phyloP scores from a whole-genome alignment of 2,888 invertebrate species.

The Andrena hattorfiana region DNA sequence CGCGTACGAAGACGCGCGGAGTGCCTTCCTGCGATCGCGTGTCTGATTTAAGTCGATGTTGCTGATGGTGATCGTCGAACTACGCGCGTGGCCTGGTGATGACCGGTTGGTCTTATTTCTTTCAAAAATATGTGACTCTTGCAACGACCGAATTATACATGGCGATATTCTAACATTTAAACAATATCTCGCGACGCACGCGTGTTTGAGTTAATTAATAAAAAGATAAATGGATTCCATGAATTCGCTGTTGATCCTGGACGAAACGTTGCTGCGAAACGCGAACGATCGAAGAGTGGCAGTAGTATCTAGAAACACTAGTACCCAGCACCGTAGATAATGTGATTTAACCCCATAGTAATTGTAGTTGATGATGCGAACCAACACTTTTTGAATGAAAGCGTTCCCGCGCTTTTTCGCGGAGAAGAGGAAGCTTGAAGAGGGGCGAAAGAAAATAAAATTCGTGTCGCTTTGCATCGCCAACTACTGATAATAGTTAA shows the following conservation, averaged over 20 bases:
- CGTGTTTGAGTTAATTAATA: neutral
- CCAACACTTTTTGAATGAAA: neutral
- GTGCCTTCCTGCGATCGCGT: conserved; percentile 9
- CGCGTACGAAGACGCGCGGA: neutral
- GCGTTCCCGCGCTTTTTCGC: too few relatives aligned
- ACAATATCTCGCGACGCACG: conserved; percentile 19
- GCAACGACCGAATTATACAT: neutral
- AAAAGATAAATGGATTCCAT: conserved; percentile 7
- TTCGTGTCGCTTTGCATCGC: conserved; percentile 44
- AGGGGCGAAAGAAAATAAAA: neutral
- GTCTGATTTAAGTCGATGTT: neutral
- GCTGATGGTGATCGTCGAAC: neutral
- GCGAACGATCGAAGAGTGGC: conserved; percentile 63
- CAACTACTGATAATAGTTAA: conserved; percentile 29
- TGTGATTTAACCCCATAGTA: conserved; percentile 48
- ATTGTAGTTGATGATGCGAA: conserved; percentile 47
- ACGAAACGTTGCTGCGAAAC: conserved; percentile 30
- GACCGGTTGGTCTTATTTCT: neutral
- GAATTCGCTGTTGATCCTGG: conserved; percentile 4
- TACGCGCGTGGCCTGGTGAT: conserved; percentile 19
- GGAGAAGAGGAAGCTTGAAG: neutral
- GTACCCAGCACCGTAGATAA: conserved; percentile 56
- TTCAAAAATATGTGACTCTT: neutral
- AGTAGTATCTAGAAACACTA: conserved; percentile 63
- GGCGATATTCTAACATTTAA: neutral